Percentiles rank a stretch among this genome's conserved stretches.
These are phyloP conservation scores for Lamprologus ornatipinnis DNA, from an alignment of 2,113 vertebrate genomes.

Conservation along the genomic window DNA sequence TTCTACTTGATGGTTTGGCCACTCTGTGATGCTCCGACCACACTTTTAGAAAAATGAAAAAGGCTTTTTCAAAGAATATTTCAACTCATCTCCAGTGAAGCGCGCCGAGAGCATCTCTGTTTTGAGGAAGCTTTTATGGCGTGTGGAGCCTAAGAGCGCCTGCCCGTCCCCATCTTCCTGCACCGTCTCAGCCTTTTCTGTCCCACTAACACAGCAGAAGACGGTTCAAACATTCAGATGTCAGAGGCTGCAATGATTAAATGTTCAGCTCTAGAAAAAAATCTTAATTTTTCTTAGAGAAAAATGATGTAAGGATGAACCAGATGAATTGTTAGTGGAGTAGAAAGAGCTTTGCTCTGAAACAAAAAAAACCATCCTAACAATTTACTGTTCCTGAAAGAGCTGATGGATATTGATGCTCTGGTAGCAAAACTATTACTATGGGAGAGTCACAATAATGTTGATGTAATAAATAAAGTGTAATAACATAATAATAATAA, in stretches of 20 bases:
- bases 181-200: not conserved
- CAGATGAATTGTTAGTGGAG: not conserved
- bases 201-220: not conserved
- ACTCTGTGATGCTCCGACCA: conserved; percentile 16
- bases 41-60: conserved; percentile 44
- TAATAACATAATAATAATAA: not conserved
- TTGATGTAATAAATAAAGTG: not conserved
- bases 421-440: not conserved
- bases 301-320: not conserved
- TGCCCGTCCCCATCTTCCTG: not conserved
- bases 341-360: rapidly evolving
- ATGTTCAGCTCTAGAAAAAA: not conserved
- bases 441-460: not conserved
- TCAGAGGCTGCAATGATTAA: not conserved
- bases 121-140: conserved; percentile 38
- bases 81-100: conserved; percentile 44
- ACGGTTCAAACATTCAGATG: not conserved
- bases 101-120: conserved; percentile 30
- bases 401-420: not conserved
- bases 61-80: conserved; percentile 26
- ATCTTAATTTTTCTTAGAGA: not conserved
- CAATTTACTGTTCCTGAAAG: not conserved
- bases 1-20: conserved; percentile 30
- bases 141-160: not conserved
- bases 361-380: not conserved